phyloP scores from a whole-genome alignment of 2,888 invertebrate species.

The Dexiosoma caninum region DNA sequence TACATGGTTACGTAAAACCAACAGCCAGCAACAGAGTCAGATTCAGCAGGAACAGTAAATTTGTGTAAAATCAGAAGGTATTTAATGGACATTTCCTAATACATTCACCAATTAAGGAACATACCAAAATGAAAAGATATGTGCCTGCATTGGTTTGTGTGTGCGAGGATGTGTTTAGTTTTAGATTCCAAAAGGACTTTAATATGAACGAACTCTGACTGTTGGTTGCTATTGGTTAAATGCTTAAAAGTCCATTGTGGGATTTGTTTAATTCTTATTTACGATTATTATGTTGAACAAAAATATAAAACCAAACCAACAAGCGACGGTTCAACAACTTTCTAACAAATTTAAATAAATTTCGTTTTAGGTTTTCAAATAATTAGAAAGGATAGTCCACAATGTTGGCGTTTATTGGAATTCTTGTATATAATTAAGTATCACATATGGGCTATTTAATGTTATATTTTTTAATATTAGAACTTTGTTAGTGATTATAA shows the following conservation, averaged over 20 bases:
- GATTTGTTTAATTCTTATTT: slow-evolving; percentile 57
- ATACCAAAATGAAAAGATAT: background rate
- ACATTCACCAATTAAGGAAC: slow-evolving; percentile 35
- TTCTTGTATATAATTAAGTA: background rate
- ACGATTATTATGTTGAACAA: slow-evolving; percentile 39
- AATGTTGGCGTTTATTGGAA: background rate
- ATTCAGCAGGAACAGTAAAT: slow-evolving; percentile 21
- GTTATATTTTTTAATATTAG: too few relatives aligned
- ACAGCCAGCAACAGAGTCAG: slow-evolving; percentile 1
- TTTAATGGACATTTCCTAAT: slow-evolving; percentile 53
- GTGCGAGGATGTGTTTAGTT: slow-evolving; percentile 32
- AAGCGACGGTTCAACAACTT: slow-evolving; percentile 35
- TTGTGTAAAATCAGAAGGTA: slow-evolving; percentile 48
- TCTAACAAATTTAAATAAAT: slow-evolving; percentile 46
- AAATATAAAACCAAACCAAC: slow-evolving; percentile 10
- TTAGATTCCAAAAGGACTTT: slow-evolving; percentile 13
- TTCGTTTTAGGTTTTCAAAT: slow-evolving; percentile 33
- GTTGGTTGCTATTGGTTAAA: slow-evolving; percentile 19
- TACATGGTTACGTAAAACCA: background rate
- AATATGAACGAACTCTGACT: slow-evolving; percentile 56
- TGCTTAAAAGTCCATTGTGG: slow-evolving; percentile 55
- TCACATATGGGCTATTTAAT: background rate
- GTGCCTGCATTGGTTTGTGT: background rate
- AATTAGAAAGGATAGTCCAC: slow-evolving; percentile 39
- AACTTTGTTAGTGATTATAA: too few relatives aligned